Evolutionary conservation across 2,797 vertebrate species (phyloP).

Genomic region (Pteronotus mesoamericanus): DNA sequence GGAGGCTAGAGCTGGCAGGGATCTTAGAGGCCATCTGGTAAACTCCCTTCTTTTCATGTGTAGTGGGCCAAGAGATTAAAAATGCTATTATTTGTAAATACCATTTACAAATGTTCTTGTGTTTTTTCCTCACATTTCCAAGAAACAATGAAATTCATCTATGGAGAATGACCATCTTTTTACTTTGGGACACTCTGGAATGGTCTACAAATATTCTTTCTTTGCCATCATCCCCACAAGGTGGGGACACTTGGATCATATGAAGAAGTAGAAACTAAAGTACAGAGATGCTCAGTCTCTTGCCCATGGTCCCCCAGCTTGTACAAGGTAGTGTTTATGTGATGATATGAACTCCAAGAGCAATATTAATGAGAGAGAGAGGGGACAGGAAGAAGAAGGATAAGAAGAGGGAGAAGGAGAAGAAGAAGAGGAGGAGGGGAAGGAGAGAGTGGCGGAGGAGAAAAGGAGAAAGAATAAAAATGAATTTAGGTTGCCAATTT

Average conservation of each 20-base stretch:
- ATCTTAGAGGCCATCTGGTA: constrained; percentile 51
- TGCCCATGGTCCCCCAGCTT: neutral
- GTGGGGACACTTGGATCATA: neutral
- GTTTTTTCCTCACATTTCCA: neutral
- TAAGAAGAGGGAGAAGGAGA: neutral
- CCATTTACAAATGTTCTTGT: neutral
- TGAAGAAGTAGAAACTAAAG: neutral
- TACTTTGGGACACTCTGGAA: neutral
- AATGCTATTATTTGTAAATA: constrained; percentile 22
- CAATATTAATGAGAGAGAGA: neutral
- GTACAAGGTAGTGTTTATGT: neutral
- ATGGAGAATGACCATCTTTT: neutral
- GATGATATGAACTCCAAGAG: neutral
- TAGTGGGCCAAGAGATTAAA: constrained; percentile 17
- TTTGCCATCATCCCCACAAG: neutral
- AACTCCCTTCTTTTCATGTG: neutral
- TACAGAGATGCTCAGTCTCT: neutral
- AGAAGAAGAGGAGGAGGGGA: too few species aligned
- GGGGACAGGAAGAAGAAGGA: too few species aligned
- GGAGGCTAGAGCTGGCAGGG: constrained; percentile 27
- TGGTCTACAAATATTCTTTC: neutral
- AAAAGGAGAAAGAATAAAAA: neutral
- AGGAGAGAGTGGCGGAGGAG: neutral
- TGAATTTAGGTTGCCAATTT: neutral
- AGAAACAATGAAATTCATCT: neutral